Evolutionary conservation across 2,888 invertebrate genomes (phyloP).

Genomic region (Thyatira batis): DNA sequence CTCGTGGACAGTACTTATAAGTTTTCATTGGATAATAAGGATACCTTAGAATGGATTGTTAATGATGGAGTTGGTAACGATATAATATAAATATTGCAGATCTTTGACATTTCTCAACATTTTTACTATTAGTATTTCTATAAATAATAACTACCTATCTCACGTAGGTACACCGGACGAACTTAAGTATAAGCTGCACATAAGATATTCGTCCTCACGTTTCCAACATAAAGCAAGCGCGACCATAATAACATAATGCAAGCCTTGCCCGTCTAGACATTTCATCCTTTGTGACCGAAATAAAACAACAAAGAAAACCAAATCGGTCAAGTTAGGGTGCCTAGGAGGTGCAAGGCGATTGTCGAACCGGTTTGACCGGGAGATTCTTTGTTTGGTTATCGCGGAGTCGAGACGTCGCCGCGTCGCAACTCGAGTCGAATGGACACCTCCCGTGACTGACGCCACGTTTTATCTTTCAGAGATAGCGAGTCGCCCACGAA

Average conservation of each 20-base stretch:
- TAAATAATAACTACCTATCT: no score
- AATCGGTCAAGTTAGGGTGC: constrained; percentile 70
- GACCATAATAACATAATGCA: constrained; percentile 41
- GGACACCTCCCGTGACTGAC: constrained; percentile 46
- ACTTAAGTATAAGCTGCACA: neutral
- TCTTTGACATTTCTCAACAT: no score
- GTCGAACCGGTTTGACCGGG: constrained; percentile 68
- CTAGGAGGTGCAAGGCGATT: constrained; percentile 62
- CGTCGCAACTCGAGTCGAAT: constrained; percentile 36
- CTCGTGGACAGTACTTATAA: no score
- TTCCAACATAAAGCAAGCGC: constrained; percentile 30
- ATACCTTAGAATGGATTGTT: no score
- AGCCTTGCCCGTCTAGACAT: constrained; percentile 37
- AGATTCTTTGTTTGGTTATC: constrained; percentile 68
- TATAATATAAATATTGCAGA: no score
- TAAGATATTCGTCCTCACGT: constrained; percentile 32
- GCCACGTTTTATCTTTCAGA: constrained; percentile 57
- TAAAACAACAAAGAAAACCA: constrained; percentile 66
- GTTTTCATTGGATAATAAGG: no score
- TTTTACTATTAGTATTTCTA: no score
- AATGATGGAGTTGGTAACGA: no score
- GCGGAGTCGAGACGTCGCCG: constrained; percentile 51
- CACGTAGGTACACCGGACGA: no score
- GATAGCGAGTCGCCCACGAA: constrained; percentile 51
- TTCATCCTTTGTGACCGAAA: constrained; percentile 56